Base-by-base conservation (phyloP, 2,113 vertebrate species). In the Lamprotornis superbus region DNA sequence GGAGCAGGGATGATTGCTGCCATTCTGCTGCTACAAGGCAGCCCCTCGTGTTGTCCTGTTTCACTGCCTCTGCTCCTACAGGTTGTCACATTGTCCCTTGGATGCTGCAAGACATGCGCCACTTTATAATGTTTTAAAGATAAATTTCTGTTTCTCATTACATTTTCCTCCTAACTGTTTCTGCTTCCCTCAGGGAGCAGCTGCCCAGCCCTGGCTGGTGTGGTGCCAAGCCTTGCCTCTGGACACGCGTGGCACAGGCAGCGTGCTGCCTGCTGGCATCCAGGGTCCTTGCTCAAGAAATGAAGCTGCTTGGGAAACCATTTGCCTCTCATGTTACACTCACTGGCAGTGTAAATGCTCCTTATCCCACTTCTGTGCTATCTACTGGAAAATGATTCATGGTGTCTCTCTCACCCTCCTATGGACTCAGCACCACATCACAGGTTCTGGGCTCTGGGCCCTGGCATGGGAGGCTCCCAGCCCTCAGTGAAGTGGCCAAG, bases 1-100 rank as follows among this genome's bases (percentile, higher is more conserved):
- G 37, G 28, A 80, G 39, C 22, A 50, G 55, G 1, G 0, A 3
- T 17, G 1, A 13, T 5, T 0, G 1, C 56, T 64, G 67, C n/a
- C 1, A 1, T 55, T 60, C 56, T 2, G 3, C 59, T 65, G 50
- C 61, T 53, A n/a, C 0, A 0, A 49, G 63, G 24, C 39, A 60
- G 30, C 6, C 25, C 25, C 46, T 22, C 2, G 28, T 10, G 4
- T 10, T 15, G 24, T 10, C 59, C 25, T 35, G 21, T 46, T 52
- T 6, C 2, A 3, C 68, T 37, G 20, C 30, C 30, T 22, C 23
- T 35, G 33, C 15, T 77, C 42, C 39, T 60, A 11, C 23, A 12
- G 13, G 10, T 42, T 28, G 30, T 8, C 24, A 9, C 0, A 0
- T 12, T 60, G 40, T 55, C 47, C 18, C 31, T n/a, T 11, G 24